Conservation (phyloP, 2,797 vertebrate species). For the Intellagama lesueurii region DNA sequence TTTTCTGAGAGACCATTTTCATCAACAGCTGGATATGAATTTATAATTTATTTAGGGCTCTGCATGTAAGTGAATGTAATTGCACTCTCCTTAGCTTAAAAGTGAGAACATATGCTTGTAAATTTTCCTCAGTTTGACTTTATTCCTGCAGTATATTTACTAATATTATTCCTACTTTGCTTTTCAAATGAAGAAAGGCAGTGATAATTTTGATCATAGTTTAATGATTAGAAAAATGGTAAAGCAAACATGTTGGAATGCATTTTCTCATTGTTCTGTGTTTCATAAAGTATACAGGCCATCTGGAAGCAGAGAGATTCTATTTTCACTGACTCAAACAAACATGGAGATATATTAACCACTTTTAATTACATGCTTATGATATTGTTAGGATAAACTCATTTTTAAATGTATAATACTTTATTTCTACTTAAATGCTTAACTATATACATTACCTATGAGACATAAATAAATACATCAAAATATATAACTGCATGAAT, state of each 20-base stretch:
- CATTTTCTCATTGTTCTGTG: constrained; percentile 37
- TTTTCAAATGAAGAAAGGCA: constrained; percentile 42
- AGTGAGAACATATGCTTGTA: constrained; percentile 54
- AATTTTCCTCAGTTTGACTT: constrained; percentile 43
- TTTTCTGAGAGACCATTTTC: constrained; percentile 52
- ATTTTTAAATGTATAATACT: background rate
- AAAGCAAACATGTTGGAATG: constrained; percentile 13
- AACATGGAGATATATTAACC: constrained; percentile 21
- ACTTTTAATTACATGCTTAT: constrained; percentile 50
- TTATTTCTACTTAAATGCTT: background rate
- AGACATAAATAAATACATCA: background rate
- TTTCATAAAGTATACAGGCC: constrained; percentile 45
- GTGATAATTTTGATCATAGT: constrained; percentile 46
- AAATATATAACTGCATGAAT: background rate
- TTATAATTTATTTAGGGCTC: constrained; percentile 58
- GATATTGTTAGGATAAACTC: background rate
- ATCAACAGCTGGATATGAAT: constrained; percentile 61
- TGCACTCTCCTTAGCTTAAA: constrained; percentile 51
- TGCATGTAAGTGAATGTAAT: constrained; percentile 40
- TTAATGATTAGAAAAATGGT: constrained; percentile 31
- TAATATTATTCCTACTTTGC: constrained; percentile 25
- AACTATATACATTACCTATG: background rate
- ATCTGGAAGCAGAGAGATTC: constrained; percentile 50
- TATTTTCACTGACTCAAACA: constrained; percentile 50
- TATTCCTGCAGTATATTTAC: constrained; percentile 47